Conservation (phyloP, 2,888 invertebrate species). For the Caenorhabditis uteleia region DNA sequence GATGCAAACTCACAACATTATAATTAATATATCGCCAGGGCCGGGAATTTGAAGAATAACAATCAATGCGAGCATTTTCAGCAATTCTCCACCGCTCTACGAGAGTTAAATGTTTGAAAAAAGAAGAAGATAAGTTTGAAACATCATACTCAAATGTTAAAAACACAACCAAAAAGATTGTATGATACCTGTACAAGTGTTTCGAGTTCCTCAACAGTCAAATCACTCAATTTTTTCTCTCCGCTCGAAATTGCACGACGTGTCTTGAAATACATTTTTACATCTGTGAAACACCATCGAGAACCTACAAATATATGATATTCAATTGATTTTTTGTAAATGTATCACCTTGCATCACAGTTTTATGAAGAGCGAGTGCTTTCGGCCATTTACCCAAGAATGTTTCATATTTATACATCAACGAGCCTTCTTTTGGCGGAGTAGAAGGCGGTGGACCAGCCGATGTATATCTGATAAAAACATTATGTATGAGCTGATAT, state of each 20-base stretch:
- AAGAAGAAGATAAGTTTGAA: slow-evolving; percentile 1
- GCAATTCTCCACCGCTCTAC: slow-evolving; percentile 52
- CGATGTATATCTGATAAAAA: slow-evolving; percentile 34
- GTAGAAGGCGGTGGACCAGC: slow-evolving; percentile 43
- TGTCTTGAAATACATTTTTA: slow-evolving; percentile 56
- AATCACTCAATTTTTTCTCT: slow-evolving; percentile 43
- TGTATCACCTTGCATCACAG: slow-evolving; percentile 55
- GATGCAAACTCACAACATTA: slow-evolving; percentile 53
- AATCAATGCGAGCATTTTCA: slow-evolving; percentile 52
- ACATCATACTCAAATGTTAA: background rate
- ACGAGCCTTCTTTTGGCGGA: slow-evolving; percentile 42
- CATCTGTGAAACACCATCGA: slow-evolving; percentile 59
- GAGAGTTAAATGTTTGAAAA: too few relatives aligned
- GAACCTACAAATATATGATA: slow-evolving; percentile 43
- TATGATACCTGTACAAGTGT: slow-evolving; percentile 72
- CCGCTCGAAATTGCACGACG: slow-evolving; percentile 36
- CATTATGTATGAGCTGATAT: background rate
- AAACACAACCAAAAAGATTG: background rate
- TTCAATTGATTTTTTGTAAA: background rate
- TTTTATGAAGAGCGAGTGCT: slow-evolving; percentile 48
- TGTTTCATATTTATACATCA: slow-evolving; percentile 47
- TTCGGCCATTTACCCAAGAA: slow-evolving; percentile 52
- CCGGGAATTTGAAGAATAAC: slow-evolving; percentile 57
- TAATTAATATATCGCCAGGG: slow-evolving; percentile 49
- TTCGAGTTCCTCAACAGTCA: slow-evolving; percentile 74